Evolutionary conservation across 2,113 vertebrate genomes (phyloP), one percentile per base, ranked within the genome.

Genomic region (Pterocles gutturalis): DNA sequence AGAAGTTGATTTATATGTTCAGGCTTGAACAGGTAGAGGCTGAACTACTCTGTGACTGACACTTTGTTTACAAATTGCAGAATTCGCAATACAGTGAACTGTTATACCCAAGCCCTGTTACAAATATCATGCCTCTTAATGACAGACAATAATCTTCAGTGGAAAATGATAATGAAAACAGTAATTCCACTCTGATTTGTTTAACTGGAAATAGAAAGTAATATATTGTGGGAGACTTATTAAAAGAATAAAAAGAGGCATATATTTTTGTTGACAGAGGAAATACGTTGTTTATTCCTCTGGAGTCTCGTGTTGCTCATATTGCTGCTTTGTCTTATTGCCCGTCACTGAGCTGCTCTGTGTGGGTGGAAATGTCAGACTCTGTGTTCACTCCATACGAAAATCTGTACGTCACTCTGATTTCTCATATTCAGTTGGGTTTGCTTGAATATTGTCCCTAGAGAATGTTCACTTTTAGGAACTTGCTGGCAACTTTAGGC

Each of bases 291-390:
- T 83, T 94, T 93, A 81, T 95, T 93, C 58, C 80, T 90, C 77
- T 53, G 34, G 83, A 93, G 76, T 89, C 64, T 93, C 85, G 10
- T 55, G 61, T 81, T 95, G 96, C 89, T 95, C 90, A 41, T 62
- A 43, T 66, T 93, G 92, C 72, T 91, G 82, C 89, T 48, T 87
- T 91, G 72, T 89, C 92, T 91, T 93, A 85, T 45, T 96, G 83
- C 93, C 83, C 70, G 53, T 94, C 89, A 69, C 92, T 8, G 80
- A 93, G 72, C 70, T 89, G 71, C 91, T 95, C 76, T 81, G 87
- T 66, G 91, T 96, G 88, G 93, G 95, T 34, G 81, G 93, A 93
- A 90, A 94, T 83, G 91, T 95, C 93, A 95, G 51, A 38, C 28
- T 28, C 73, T 88, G 64, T 75, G 78, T 90, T 93, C 5, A 11